phyloP scores from a whole-genome alignment of 2,797 vertebrate genomes.

The Pseudochromis fuscus region DNA sequence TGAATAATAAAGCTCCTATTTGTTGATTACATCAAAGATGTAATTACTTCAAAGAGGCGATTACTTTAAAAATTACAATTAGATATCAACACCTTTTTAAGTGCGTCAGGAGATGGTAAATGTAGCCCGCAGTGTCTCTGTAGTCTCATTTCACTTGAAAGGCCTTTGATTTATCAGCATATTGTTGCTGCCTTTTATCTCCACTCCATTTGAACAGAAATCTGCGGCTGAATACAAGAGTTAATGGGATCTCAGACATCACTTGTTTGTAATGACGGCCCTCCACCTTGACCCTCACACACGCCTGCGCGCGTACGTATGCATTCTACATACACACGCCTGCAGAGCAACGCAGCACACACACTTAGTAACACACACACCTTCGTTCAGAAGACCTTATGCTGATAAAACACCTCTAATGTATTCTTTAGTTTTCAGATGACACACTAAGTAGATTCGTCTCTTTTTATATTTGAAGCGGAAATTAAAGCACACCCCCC shows the following conservation, averaged over 20 bases:
- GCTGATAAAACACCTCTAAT: conserved; percentile 81
- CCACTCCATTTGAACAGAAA: conserved; percentile 82
- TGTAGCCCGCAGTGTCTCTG: conserved; percentile 62
- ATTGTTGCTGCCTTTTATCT: conserved; percentile 85
- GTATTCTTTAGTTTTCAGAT: conserved; percentile 85
- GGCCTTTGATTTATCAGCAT: conserved; percentile 83
- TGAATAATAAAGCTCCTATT: conserved; percentile 64
- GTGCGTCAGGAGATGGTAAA: conserved; percentile 69
- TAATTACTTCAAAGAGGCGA: conserved; percentile 81
- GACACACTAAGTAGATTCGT: conserved; percentile 71
- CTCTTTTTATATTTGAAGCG: conserved; percentile 81
- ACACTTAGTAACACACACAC: conserved; percentile 5
- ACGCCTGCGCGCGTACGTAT: conserved; percentile 8
- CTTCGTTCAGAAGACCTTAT: conserved; percentile 59
- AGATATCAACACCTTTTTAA: conserved; percentile 80
- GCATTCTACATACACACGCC: neutral
- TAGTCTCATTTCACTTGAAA: conserved; percentile 83
- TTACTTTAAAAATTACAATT: conserved; percentile 81
- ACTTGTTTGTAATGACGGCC: conserved; percentile 77
- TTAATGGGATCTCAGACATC: conserved; percentile 83
- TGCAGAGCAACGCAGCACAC: conserved; percentile 46
- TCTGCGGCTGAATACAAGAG: conserved; percentile 79
- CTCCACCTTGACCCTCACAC: conserved; percentile 69
- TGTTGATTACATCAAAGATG: conserved; percentile 83
- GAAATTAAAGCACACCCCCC: conserved; percentile 81